Base-by-base conservation (phyloP, 2,888 invertebrate species). In the Ectemnius continuus region DNA sequence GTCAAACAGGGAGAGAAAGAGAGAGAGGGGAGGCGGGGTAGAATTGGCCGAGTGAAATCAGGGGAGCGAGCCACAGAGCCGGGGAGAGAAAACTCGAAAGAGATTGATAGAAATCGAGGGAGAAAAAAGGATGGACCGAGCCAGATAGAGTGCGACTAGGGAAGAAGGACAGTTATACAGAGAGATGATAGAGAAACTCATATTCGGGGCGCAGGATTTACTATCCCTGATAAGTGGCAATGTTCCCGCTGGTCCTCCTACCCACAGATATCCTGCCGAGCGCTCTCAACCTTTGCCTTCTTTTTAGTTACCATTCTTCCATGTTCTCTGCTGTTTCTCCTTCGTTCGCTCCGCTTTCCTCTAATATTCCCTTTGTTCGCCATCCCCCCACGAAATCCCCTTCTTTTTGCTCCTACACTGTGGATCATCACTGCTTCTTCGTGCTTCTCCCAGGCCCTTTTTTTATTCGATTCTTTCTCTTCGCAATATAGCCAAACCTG, bases 201-300 rank as follows among this genome's bases (percentile, higher is more conserved):
- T 36, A 36, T 36, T 8, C 36, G 36, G 11, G 8, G 82, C 82
- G 81, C 82, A 82, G 75, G 85, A 91, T 92, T 92, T 92, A 75
- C 81, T 79, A 81, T 73, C 81, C 77, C 77, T 80, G 76, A 79
- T 79, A 79, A 90, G 88, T 85, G 85, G 85, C 91, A 91, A 91
- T 84, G 90, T 73, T 73, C 89, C 91, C 78, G 66, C 77, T 70
- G 70, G 66, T 61, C 58, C 52, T 52, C 16, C 52, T 52, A 14
- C n/a, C 52, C 52, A 36, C 8, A 36, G 36, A 36, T 36, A 36
- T 36, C 36, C 36, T 36, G 36, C 1, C 36, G 36, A 36, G 6
- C 36, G 11, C 36, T 36, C 61, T 28, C 6, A 8, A 28, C 45
- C 45, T 20, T 6, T 16, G 16, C 48, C 20, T 61, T 36, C 61